Percentiles rank a stretch among this genome's conserved stretches.
Conservation (phyloP, 2,888 invertebrate genomes). For the Endomychus coccineus region DNA sequence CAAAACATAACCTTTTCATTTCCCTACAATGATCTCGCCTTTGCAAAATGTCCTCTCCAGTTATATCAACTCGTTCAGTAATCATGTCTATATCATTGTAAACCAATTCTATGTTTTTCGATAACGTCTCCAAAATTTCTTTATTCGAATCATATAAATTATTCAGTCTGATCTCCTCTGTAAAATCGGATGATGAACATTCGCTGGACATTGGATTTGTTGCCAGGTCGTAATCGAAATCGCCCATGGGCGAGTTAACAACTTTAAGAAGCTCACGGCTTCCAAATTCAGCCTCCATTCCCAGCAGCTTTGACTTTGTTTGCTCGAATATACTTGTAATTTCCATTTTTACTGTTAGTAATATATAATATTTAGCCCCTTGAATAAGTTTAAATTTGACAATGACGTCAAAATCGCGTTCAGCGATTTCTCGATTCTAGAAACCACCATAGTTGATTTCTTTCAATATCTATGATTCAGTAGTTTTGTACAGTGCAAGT, state of each 20-base stretch:
- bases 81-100: conserved; percentile 4
- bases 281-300: neutral
- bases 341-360: no score
- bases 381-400: no score
- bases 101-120: neutral
- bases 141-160: conserved; percentile 4
- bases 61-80: conserved; percentile 7
- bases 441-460: no score
- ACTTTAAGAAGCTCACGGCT: conserved; percentile 1
- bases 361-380: no score
- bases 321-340: neutral
- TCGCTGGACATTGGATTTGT: conserved; percentile 9
- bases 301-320: neutral
- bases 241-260: conserved; percentile 11
- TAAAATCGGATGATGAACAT: conserved; percentile 13
- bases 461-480: no score
- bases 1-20: conserved; percentile 7
- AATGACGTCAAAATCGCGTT: no score
- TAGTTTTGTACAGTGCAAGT: no score
- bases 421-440: no score
- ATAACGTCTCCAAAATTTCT: neutral
- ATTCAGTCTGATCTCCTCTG: conserved; percentile 7
- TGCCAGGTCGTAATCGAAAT: conserved; percentile 9
- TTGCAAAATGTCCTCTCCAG: conserved; percentile 10
- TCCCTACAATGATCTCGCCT: conserved; percentile 7